These are phyloP conservation scores for Aphis gossypii DNA, from an alignment of 1,140 invertebrate genomes.

Conservation along the genomic window DNA sequence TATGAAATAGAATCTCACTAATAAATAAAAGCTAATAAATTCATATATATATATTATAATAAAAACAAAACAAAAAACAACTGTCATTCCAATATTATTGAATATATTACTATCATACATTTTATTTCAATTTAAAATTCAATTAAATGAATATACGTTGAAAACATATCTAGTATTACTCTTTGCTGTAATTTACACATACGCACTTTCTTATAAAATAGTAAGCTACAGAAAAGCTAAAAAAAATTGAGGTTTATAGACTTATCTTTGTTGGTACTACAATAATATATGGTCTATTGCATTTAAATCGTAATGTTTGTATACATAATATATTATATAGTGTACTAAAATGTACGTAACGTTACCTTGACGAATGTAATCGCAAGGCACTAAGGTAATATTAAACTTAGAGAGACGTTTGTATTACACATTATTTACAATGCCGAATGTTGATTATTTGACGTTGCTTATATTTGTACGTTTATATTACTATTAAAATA, in stretches of 20 bases:
- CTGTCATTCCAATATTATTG: background rate
- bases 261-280: background rate
- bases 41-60: background rate
- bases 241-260: no score
- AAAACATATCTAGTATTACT: background rate
- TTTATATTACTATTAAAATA: background rate
- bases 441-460: background rate
- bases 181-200: no score
- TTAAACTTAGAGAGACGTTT: background rate
- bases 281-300: background rate
- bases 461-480: background rate
- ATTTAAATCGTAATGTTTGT: background rate
- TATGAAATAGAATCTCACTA: background rate
- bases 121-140: background rate
- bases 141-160: background rate
- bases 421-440: background rate
- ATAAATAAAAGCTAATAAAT: background rate
- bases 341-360: background rate
- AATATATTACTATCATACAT: background rate
- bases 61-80: background rate
- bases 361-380: constrained; percentile 16
- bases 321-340: background rate
- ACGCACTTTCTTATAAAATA: no score
- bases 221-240: no score
- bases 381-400: background rate